Conservation (phyloP, 2,113 vertebrate genomes). For the Nothobranchius kuhntae region DNA sequence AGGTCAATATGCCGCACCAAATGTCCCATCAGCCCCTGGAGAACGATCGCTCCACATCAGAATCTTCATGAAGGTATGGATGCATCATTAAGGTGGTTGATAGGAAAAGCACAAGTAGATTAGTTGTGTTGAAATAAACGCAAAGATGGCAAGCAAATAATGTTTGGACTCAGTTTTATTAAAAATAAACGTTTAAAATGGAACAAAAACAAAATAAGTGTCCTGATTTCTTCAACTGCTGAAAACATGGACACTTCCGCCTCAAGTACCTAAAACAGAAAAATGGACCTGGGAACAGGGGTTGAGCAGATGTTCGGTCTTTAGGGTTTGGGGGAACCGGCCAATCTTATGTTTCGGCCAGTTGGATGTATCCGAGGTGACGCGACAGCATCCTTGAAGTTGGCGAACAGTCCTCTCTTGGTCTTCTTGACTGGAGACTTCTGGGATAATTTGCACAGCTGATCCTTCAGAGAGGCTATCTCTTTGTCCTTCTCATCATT, state of each 20-base stretch:
- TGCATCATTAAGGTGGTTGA: too few relatives aligned
- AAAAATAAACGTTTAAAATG: too few relatives aligned
- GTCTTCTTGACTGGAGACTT: conserved; percentile 72
- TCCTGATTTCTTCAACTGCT: too few relatives aligned
- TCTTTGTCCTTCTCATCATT: conserved; percentile 77
- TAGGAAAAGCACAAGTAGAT: too few relatives aligned
- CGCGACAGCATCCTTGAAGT: conserved; percentile 81
- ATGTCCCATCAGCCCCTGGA: not conserved
- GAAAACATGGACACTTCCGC: too few relatives aligned
- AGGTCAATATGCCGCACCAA: not conserved
- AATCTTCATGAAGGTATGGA: not conserved
- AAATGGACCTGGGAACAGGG: too few relatives aligned
- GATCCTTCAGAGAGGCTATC: conserved; percentile 71
- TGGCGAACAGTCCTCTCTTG: conserved; percentile 81
- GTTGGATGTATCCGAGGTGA: conserved; percentile 63
- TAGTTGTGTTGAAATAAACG: too few relatives aligned
- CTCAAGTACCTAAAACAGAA: not conserved
- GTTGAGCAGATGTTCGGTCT: conserved; percentile 4
- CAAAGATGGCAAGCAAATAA: too few relatives aligned
- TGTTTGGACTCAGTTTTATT: too few relatives aligned
- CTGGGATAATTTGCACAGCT: conserved; percentile 59
- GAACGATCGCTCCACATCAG: not conserved
- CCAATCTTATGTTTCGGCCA: conserved; percentile 52
- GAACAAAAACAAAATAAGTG: not conserved
- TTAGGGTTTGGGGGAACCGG: conserved; percentile 37